Conservation (phyloP, 2,888 invertebrate species). For the Spicauda simplicius region DNA sequence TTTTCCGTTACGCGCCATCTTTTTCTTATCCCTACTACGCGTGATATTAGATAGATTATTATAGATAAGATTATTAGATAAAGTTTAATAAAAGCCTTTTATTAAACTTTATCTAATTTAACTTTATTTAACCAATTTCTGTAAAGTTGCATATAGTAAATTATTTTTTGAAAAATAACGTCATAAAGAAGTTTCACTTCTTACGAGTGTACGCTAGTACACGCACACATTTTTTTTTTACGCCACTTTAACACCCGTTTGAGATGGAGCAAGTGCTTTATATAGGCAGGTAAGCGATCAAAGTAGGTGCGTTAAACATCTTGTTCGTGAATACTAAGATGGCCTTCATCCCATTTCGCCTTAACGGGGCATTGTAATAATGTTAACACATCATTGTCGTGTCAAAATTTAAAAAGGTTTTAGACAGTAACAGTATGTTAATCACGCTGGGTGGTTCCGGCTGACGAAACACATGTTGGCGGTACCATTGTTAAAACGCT, state of each 20-base stretch:
- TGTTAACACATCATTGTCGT: conserved; percentile 79
- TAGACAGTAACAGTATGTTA: conserved; percentile 73
- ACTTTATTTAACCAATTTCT: too few relatives aligned
- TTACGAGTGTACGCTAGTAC: too few relatives aligned
- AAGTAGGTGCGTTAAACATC: conserved; percentile 38
- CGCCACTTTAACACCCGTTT: not conserved
- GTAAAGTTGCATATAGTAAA: too few relatives aligned
- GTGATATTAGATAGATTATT: too few relatives aligned
- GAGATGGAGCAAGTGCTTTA: not conserved
- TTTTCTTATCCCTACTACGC: too few relatives aligned
- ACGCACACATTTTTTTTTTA: too few relatives aligned
- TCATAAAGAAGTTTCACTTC: too few relatives aligned
- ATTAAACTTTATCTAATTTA: too few relatives aligned
- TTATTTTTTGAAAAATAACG: too few relatives aligned
- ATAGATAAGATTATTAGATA: too few relatives aligned
- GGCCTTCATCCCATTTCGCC: conserved; percentile 64
- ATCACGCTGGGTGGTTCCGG: conserved; percentile 68
- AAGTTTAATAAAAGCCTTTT: too few relatives aligned
- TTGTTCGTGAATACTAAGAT: conserved; percentile 54
- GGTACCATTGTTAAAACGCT: conserved; percentile 64
- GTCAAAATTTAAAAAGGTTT: conserved; percentile 73
- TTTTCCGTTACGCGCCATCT: too few relatives aligned
- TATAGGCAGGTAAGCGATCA: not conserved
- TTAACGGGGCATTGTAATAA: conserved; percentile 71
- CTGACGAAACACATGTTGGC: conserved; percentile 77